Evolutionary conservation across 2,797 vertebrate genomes (phyloP).

Genomic region (Myotis myotis): DNA sequence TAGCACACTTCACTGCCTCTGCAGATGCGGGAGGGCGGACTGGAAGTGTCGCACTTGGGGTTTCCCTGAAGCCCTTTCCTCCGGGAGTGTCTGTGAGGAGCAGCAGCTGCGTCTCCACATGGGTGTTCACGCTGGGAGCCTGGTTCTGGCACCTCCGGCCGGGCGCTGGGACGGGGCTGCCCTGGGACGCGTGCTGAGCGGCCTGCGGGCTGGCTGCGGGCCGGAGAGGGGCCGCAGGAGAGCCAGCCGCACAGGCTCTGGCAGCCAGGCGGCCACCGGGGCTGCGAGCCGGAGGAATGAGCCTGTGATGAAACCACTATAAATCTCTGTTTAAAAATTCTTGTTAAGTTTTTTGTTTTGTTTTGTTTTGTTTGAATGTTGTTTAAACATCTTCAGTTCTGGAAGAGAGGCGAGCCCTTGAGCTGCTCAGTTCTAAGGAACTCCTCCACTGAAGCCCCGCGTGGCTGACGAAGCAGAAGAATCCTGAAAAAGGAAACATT

Average conservation of each 20-base stretch:
- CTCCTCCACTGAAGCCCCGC: slow-evolving; percentile 16
- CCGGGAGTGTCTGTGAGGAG: background rate
- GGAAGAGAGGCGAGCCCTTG: slow-evolving; percentile 57
- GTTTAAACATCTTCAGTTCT: slow-evolving; percentile 76
- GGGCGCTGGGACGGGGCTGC: background rate
- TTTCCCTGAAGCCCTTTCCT: background rate
- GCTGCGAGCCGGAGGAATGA: slow-evolving; percentile 39
- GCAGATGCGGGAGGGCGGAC: background rate
- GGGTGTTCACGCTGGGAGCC: background rate
- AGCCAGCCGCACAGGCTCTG: slow-evolving; percentile 60
- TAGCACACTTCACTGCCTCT: background rate
- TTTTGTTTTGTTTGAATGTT: slow-evolving; percentile 83
- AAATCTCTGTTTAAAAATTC: slow-evolving; percentile 84
- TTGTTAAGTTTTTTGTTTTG: slow-evolving; percentile 78
- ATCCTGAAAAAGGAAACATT: slow-evolving; percentile 77
- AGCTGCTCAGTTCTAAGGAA: slow-evolving; percentile 58
- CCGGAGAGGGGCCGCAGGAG: background rate
- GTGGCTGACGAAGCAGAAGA: slow-evolving; percentile 62
- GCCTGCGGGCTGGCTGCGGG: background rate
- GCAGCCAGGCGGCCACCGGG: slow-evolving; percentile 65
- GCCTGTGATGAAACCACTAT: slow-evolving; percentile 76
- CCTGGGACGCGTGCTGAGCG: accelerated
- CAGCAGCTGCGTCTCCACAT: background rate
- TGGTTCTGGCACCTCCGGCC: background rate
- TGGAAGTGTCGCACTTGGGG: background rate